Percentiles rank a stretch among this genome's conserved stretches.
These are phyloP conservation scores for Procambarus virginalis DNA, from an alignment of 1,140 invertebrate genomes.

Conservation along the genomic window DNA sequence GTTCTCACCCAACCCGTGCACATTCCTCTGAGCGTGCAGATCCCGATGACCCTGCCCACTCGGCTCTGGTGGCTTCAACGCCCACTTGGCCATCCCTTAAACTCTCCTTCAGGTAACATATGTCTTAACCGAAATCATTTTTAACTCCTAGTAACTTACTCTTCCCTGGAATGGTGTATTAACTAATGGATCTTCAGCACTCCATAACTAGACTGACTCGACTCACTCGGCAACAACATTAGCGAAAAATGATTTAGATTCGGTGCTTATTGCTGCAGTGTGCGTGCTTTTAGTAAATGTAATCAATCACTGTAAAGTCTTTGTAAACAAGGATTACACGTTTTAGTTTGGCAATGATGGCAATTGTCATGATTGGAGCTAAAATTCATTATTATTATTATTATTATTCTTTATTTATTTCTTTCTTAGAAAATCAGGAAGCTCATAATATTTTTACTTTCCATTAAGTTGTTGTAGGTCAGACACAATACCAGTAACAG, in stretches of 20 bases:
- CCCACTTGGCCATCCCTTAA: slow-evolving; percentile 41
- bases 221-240: neutral
- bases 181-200: neutral
- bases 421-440: no score
- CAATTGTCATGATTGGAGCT: no score
- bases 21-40: slow-evolving; percentile 20
- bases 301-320: no score
- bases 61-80: slow-evolving; percentile 24
- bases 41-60: slow-evolving; percentile 9
- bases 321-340: no score
- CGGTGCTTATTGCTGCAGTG: neutral
- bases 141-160: slow-evolving; percentile 12
- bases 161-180: slow-evolving; percentile 4
- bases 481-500: neutral
- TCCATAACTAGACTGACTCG: neutral
- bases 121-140: neutral
- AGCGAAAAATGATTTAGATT: neutral
- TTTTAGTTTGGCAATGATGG: no score
- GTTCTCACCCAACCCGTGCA: slow-evolving; percentile 2
- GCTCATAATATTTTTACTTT: no score
- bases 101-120: slow-evolving; percentile 49
- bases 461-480: no score
- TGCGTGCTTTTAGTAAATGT: no score
- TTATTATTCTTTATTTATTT: no score
- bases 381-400: no score